A percentile compares a stretch with the other conserved stretches of the same genome.
phyloP scores from a whole-genome alignment of 2,888 invertebrate species.

The Cyaniris semiargus region DNA sequence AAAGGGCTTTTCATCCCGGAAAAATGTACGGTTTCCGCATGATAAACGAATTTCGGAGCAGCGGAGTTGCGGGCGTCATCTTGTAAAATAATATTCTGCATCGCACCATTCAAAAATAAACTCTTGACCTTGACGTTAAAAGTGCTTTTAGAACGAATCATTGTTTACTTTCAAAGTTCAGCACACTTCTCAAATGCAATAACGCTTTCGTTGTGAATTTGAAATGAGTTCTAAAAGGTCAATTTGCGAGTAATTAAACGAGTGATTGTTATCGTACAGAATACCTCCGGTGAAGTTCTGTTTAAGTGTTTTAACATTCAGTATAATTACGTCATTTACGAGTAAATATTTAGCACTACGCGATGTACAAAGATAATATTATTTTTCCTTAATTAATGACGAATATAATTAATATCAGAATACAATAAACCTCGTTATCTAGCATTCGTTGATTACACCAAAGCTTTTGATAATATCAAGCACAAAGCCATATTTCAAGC shows the following conservation, averaged over 20 bases:
- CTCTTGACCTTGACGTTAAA: constrained; percentile 34
- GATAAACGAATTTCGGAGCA: no score
- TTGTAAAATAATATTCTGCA: not conserved
- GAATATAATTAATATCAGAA: no score
- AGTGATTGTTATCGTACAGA: not conserved
- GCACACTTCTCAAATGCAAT: constrained; percentile 21
- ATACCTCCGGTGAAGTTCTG: not conserved
- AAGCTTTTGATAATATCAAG: no score
- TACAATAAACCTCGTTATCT: no score
- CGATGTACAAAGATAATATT: no score
- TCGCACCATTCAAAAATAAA: constrained; percentile 42
- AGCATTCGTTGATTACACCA: no score
- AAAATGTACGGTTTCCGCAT: not conserved
- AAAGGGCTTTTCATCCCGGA: not conserved
- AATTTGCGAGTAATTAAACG: constrained; percentile 1
- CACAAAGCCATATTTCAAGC: no score
- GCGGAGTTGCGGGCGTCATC: not conserved
- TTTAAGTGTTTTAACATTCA: not conserved
- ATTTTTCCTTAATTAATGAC: no score
- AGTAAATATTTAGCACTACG: no score
- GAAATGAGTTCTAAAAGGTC: not conserved
- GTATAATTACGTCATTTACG: not conserved
- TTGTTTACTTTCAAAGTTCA: constrained; percentile 35
- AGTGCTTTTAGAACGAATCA: constrained; percentile 25
- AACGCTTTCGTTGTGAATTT: constrained; percentile 12